Evolutionary conservation across 2,888 invertebrate genomes (phyloP), one percentile per base, ranked within the genome.

Genomic region (Megastigmus dorsalis): DNA sequence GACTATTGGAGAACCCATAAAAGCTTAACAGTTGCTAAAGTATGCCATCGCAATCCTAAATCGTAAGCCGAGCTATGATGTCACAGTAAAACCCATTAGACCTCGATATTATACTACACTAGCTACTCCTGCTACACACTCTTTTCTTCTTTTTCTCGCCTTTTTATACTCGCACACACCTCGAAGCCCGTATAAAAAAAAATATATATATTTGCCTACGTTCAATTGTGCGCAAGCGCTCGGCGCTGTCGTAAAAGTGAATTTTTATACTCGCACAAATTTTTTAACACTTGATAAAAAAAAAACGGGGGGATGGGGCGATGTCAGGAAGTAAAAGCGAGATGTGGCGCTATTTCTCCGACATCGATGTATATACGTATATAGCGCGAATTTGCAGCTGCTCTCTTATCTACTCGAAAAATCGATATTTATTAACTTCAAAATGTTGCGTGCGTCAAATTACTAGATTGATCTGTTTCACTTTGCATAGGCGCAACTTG

Each of bases 401-500:
- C n/a, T n/a, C n/a, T n/a, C 7, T 30, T 54, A 66, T 66, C 54
- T 55, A 33, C n/a, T 66, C n/a, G n/a, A n/a, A 45, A 66, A 55
- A 66, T 66, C 66, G 43, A 66, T 54, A 66, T 23, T 55, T 20
- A 13, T 4, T 13, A 55, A 33, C 54, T 66, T 33, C 30, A 15
- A 59, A 65, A 65, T 54, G 43, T 59, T 57, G 65, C 71, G 72
- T 72, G 72, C 57, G 41, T 72, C 59, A 72, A 72, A 72, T 72
- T 72, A 43, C 50, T 20, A 30, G 68, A 69, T 59, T 52, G 60
- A 60, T 69, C 59, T 63, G 38, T 63, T 63, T 55, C 38, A 48
- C 55, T 63, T 45, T 63, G 70, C 55, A 63, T 48, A 70, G 20
- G 6, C 38, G n/a, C n/a, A n/a, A n/a, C n/a, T n/a, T n/a, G n/a